A percentile compares a stretch with the other conserved stretches of the same genome.
phyloP scores from a whole-genome alignment of 2,113 vertebrate genomes.

The Prionailurus viverrinus region DNA sequence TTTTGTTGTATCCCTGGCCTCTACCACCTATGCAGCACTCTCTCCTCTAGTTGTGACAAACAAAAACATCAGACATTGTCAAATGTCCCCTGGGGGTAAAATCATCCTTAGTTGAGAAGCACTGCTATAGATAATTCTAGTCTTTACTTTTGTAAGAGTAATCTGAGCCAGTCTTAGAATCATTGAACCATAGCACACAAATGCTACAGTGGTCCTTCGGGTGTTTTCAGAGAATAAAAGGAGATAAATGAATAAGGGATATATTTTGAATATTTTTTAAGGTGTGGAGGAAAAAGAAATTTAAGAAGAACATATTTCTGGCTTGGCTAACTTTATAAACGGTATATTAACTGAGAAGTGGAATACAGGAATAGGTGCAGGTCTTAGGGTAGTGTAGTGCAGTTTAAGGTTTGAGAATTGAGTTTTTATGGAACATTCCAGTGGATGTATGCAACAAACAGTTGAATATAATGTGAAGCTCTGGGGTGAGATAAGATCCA shows the following conservation, averaged over 20 bases:
- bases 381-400: neutral
- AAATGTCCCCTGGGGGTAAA: neutral
- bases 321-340: neutral
- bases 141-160: constrained; percentile 16
- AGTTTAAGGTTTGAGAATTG: neutral
- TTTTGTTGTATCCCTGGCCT: neutral
- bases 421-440: neutral
- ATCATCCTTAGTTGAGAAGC: neutral
- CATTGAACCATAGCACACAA: neutral
- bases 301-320: neutral
- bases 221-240: neutral
- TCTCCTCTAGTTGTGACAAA: neutral
- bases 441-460: neutral
- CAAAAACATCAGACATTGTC: neutral
- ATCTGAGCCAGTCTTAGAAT: neutral
- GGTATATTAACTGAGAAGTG: neutral
- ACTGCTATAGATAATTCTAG: neutral
- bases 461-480: neutral
- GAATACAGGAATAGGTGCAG: neutral
- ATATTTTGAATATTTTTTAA: constrained; percentile 40
- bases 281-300: neutral
- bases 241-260: neutral
- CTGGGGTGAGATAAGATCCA: neutral
- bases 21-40: neutral
- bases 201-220: neutral